Evolutionary conservation across 2,888 invertebrate species (phyloP), one percentile per base, ranked within the genome.

Genomic region (Hypselothyrea guttata): DNA sequence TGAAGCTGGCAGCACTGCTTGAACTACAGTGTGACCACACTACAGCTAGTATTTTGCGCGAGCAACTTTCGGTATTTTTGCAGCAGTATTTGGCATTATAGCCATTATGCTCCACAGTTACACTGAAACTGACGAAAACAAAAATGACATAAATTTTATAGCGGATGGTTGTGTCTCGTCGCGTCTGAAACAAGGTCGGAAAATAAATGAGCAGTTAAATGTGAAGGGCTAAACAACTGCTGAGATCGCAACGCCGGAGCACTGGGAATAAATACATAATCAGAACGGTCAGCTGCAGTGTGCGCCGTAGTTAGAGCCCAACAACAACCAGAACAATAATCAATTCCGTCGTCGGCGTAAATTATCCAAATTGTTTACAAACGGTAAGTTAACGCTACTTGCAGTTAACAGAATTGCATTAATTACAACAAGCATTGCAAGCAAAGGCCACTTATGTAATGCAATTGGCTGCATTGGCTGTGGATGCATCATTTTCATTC

Each of bases 121-220:
- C 55, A 61, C 30, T 41, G 12, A 7, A 11, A 5, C 22, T n/a
- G 22, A 48, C 53, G 54, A 46, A 72, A 70, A 73, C 73, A 70
- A 62, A 73, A 41, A 31, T 46, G 2, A 68, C 62, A 41, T 31
- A n/a, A 49, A 72, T 33, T 44, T 71, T 44, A 49, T 51, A 15
- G 48, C 30, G 49, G 33, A 11, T 34, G 69, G 74, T 51, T 63
- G 62, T 58, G 55, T 28, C 69, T 73, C 48, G 69, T 45, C 52
- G 74, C 62, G 70, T 31, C 4, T 54, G 35, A n/a, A 45, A 51
- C 34, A 42, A 45, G 61, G 5, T 63, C 56, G 47, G 42, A 45
- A 7, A 44, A 47, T 15, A 42, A 51, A 54, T 8, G 18, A 40
- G 11, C 49, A 33, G 16, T 42, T 9, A 15, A 31, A 18, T 13